Evolutionary conservation across 2,797 vertebrate genomes (phyloP), one percentile per base, ranked within the genome.

Genomic region (Falco naumanni): DNA sequence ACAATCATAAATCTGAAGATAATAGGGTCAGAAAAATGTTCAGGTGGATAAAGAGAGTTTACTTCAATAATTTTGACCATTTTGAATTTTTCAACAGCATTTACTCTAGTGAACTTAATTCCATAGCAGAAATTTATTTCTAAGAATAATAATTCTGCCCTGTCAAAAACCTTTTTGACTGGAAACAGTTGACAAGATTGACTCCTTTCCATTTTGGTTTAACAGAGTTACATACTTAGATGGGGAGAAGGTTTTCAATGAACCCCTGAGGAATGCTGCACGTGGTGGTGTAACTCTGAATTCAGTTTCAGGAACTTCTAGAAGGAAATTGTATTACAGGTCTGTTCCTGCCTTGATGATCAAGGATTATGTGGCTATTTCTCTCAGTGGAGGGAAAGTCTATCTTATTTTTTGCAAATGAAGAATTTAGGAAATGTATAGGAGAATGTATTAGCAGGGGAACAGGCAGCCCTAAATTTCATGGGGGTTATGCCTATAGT

Each of bases 131-230:
- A 93, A 66, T 92, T 82, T 92, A 51, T 60, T 89, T 90, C 71
- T 77, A 90, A 74, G 81, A 84, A 84, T 59, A 65, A 66, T 74
- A 68, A 92, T 78, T 93, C 41, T 74, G 22, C 57, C 50, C 45
- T 80, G 48, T 84, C 51, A 88, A 75, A 88, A 95, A 64, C 6
- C 12, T 79, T 90, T 95, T 77, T 85, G 53, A 85, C 64, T 86
- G 77, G 78, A 92, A 94, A 92, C 64, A 79, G 39, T 78, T 92
- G 93, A 90, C 50, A 94, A 85, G 76, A 92, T 53, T 79, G 94
- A 95, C 43, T 92, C 31, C 34, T 95, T 95, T 71, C 60, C 26
- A 4, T 95, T 89, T 87, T 59, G 56, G 16, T 92, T 90, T 95
- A 68, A 83, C 60, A 22, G 47, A 84, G 64, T 69, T 87, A 56